A percentile compares a stretch with the other conserved stretches of the same genome.
Evolutionary conservation across 2,797 vertebrate species (phyloP).

Genomic region (Centroberyx gerrardi): DNA sequence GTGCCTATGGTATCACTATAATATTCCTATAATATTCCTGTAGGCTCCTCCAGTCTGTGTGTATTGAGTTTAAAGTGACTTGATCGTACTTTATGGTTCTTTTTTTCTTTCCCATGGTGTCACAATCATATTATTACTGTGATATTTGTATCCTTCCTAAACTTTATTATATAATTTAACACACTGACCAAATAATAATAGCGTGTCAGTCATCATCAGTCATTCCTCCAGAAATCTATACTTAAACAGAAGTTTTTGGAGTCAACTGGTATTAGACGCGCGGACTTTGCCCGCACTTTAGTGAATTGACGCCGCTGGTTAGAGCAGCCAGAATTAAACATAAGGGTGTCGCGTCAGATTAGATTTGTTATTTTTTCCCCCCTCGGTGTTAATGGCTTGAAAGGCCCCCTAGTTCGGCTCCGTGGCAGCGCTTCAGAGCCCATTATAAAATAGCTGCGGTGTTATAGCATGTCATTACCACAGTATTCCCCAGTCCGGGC

Average conservation of each 20-base stretch:
- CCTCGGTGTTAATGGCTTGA: slow-evolving; percentile 94
- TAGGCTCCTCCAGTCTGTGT: too few relatives aligned
- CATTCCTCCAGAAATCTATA: not conserved
- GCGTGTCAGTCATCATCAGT: not conserved
- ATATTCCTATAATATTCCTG: too few relatives aligned
- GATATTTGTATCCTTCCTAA: not conserved
- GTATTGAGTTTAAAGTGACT: too few relatives aligned
- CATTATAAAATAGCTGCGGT: slow-evolving; percentile 89
- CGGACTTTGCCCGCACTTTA: slow-evolving; percentile 11
- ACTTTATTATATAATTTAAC: not conserved
- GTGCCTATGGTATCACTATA: too few relatives aligned
- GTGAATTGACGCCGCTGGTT: slow-evolving; percentile 50
- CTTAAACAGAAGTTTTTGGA: not conserved
- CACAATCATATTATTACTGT: too few relatives aligned
- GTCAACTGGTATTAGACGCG: slow-evolving; percentile 18
- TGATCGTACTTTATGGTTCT: too few relatives aligned
- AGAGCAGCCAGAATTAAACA: slow-evolving; percentile 85
- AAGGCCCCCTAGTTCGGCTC: slow-evolving; percentile 88
- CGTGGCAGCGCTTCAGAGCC: slow-evolving; percentile 93
- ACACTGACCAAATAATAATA: slow-evolving; percentile 8
- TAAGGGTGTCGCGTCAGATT: slow-evolving; percentile 91
- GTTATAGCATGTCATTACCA: slow-evolving; percentile 90
- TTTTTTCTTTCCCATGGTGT: too few relatives aligned
- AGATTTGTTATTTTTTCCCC: slow-evolving; percentile 90
- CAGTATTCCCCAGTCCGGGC: slow-evolving; percentile 89